Conservation (phyloP, 2,113 vertebrate genomes). For the Cygnus buccinator region DNA sequence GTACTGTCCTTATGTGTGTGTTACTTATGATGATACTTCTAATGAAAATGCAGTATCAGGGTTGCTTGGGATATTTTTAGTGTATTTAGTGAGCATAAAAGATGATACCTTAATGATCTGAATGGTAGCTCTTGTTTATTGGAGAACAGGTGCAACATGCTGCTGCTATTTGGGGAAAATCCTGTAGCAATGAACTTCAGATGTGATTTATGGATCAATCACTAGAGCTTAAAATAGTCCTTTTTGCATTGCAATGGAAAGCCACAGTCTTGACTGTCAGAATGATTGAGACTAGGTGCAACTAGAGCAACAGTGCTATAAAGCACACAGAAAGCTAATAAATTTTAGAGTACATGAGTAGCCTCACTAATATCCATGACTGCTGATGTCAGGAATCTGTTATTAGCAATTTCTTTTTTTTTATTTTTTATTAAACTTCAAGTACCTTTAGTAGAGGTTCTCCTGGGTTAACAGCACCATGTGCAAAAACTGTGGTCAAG, state of each 20-base stretch:
- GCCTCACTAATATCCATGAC: background rate
- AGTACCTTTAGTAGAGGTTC: background rate
- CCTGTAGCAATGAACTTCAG: background rate
- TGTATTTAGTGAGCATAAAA: background rate
- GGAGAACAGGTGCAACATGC: background rate
- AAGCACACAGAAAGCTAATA: background rate
- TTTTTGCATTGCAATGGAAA: background rate
- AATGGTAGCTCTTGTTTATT: background rate
- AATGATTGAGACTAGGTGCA: background rate
- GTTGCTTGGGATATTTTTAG: background rate
- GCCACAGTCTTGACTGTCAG: background rate
- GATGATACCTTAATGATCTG: background rate
- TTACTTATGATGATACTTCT: background rate
- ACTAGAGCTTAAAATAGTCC: background rate
- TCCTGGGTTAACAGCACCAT: background rate
- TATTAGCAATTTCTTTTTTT: background rate
- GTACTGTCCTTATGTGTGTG: background rate
- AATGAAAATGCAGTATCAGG: background rate
- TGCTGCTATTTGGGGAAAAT: background rate
- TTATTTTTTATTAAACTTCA: background rate
- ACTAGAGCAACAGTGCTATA: background rate
- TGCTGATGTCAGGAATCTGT: background rate
- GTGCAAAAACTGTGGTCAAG: background rate
- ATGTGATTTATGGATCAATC: background rate
- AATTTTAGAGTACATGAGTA: background rate